Percentiles rank a stretch among this genome's conserved stretches.
Evolutionary conservation across 2,113 vertebrate genomes (phyloP).

Genomic region (Cairina moschata): DNA sequence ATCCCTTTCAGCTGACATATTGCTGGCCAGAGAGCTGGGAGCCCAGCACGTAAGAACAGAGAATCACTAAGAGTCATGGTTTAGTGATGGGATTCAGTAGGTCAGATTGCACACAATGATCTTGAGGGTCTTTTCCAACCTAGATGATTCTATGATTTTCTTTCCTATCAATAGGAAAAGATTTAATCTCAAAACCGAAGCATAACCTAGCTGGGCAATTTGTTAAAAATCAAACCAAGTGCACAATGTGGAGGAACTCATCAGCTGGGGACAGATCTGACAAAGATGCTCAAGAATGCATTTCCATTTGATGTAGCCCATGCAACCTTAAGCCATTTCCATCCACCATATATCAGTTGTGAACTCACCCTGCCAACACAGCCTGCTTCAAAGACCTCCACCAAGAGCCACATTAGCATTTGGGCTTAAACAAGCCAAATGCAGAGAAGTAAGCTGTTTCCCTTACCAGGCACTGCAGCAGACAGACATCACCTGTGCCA

Average conservation of each 20-base stretch:
- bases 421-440: background rate
- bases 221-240: background rate
- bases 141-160: background rate
- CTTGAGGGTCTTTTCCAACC: background rate
- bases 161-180: background rate
- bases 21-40: background rate
- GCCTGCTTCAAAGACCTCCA: background rate
- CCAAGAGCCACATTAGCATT: background rate
- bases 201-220: background rate
- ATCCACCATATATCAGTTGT: accelerated
- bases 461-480: background rate
- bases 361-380: accelerated
- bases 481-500: background rate
- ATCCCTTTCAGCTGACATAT: background rate
- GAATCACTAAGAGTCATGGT: too few species aligned
- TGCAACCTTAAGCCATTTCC: background rate
- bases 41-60: accelerated
- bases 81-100: background rate
- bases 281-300: background rate
- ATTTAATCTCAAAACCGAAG: background rate
- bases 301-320: background rate
- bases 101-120: background rate
- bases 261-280: constrained; percentile 15
- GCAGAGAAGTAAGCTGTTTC: background rate
- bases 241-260: background rate